These are phyloP conservation scores for Monochamus saltuarius DNA, from an alignment of 1,140 invertebrate species.

Conservation along the genomic window DNA sequence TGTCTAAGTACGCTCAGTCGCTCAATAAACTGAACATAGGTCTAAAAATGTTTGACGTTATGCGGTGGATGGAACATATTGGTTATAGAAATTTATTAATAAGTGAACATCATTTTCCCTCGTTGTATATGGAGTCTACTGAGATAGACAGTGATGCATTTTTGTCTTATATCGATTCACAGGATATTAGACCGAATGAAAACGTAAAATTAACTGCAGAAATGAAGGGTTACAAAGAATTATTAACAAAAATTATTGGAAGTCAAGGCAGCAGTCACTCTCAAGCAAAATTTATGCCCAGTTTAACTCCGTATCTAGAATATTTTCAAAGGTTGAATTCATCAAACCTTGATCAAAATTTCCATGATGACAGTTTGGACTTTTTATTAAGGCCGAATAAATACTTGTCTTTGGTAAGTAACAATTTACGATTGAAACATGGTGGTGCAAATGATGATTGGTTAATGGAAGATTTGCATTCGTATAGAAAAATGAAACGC, in stretches of 20 bases:
- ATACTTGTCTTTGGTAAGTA: constrained; percentile 14
- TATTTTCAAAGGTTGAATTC: constrained; percentile 11
- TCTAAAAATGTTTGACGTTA: constrained; percentile 59
- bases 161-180: constrained; percentile 30
- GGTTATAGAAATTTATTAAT: constrained; percentile 60
- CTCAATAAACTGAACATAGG: constrained; percentile 43
- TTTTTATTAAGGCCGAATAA: constrained; percentile 28
- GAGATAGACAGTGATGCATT: constrained; percentile 30
- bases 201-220: constrained; percentile 27
- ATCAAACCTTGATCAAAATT: constrained; percentile 16
- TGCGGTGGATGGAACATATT: constrained; percentile 64
- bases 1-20: constrained; percentile 55
- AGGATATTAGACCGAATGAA: constrained; percentile 23
- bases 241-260: constrained; percentile 32
- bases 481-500: constrained; percentile 9
- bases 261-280: constrained; percentile 5
- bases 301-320: constrained; percentile 35
- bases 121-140: constrained; percentile 33
- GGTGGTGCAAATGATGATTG: constrained; percentile 38
- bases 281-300: constrained; percentile 24
- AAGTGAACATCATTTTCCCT: constrained; percentile 56
- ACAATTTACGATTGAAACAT: constrained; percentile 14
- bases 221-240: constrained; percentile 31
- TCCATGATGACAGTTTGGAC: constrained; percentile 22
- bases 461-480: constrained; percentile 19